A percentile compares a stretch with the other conserved stretches of the same genome.
Conservation (phyloP, 1,140 invertebrate genomes). For the Heterodera schachtii region DNA sequence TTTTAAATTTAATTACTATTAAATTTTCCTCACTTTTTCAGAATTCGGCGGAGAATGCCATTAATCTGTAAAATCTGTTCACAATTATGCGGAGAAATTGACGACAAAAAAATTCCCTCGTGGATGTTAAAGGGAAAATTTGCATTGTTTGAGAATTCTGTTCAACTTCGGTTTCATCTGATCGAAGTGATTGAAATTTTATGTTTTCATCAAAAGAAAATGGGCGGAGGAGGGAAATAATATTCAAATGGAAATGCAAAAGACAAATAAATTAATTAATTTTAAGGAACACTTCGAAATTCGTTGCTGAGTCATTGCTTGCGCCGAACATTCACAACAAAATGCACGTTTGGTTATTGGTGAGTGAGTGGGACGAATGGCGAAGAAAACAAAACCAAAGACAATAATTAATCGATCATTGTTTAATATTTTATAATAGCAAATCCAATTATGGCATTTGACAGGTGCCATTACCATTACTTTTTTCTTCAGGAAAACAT, state of each 20-base stretch:
- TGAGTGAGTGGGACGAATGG: not conserved
- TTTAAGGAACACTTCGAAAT: constrained; percentile 30
- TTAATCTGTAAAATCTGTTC: not conserved
- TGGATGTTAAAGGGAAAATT: not conserved
- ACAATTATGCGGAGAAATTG: not conserved
- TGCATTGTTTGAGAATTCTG: not conserved
- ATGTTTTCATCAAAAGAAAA: too few relatives aligned
- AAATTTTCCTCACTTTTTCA: not conserved
- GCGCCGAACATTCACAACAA: constrained; percentile 26
- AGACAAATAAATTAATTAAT: not conserved
- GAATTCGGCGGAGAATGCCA: not conserved
- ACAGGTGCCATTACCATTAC: too few relatives aligned
- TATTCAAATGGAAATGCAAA: too few relatives aligned
- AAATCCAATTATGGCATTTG: not conserved
- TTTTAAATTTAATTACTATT: too few relatives aligned
- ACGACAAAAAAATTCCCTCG: not conserved
- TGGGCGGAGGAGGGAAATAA: too few relatives aligned
- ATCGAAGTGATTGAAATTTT: not conserved
- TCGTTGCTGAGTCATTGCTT: constrained; percentile 16
- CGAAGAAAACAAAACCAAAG: too few relatives aligned
- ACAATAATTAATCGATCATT: not conserved
- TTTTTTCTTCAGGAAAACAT: constrained; percentile 13
- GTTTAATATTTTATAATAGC: too few relatives aligned
- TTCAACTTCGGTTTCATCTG: not conserved
- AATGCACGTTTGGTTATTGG: constrained; percentile 34